Conservation (phyloP, 2,888 invertebrate species). For the Phalera bucephala region DNA sequence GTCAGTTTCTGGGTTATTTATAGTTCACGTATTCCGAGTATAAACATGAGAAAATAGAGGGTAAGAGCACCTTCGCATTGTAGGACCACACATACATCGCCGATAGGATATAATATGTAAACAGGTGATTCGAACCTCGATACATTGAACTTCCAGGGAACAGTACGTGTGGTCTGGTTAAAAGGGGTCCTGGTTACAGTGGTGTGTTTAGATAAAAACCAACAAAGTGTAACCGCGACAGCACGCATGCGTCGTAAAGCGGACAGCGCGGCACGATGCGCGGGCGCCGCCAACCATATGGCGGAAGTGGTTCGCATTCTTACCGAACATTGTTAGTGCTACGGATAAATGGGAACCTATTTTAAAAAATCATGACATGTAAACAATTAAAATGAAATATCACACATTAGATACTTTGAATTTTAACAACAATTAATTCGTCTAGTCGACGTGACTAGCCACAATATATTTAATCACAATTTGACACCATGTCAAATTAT, state of each 20-base stretch:
- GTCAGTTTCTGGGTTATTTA: conserved; percentile 36
- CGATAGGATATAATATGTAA: conserved; percentile 29
- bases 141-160: conserved; percentile 35
- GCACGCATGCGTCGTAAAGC: conserved; percentile 44
- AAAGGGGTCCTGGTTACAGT: conserved; percentile 26
- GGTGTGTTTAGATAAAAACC: conserved; percentile 49
- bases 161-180: conserved; percentile 42
- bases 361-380: conserved; percentile 21
- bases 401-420: not conserved
- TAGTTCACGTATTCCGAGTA: conserved; percentile 24
- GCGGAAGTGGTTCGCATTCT: conserved; percentile 63
- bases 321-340: conserved; percentile 32
- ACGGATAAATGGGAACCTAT: conserved; percentile 29
- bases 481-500: conserved; percentile 25
- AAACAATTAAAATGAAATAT: conserved; percentile 9
- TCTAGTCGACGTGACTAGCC: conserved; percentile 1
- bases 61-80: conserved; percentile 21
- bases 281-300: conserved; percentile 56
- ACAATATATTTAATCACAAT: conserved; percentile 7
- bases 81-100: conserved; percentile 38
- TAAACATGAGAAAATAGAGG: conserved; percentile 3
- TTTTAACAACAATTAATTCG: conserved; percentile 1
- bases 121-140: conserved; percentile 38
- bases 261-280: conserved; percentile 21
- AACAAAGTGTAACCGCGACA: conserved; percentile 53